Percentiles rank a stretch among this genome's conserved stretches.
Evolutionary conservation across 30 jellyfish, hydroid and myxozoan genomes (phyloP).

Genomic region (Aurelia sp.): DNA sequence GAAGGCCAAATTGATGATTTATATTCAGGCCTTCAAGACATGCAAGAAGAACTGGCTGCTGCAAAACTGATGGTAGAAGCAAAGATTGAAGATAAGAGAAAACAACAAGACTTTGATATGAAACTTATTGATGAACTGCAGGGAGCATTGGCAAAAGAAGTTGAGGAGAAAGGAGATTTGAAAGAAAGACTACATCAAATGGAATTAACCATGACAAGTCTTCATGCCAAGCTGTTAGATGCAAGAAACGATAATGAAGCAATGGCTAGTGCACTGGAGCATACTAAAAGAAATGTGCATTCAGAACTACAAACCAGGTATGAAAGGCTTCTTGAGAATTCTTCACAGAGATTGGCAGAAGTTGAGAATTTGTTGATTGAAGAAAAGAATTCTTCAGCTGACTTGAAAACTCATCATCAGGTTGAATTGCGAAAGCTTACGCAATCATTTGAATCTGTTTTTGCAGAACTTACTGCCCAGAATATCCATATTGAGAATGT

Average conservation of each 20-base stretch:
- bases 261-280: slow-evolving; percentile 8
- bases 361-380: not conserved
- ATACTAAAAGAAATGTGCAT: slow-evolving; percentile 9
- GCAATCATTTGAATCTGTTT: slow-evolving; percentile 23
- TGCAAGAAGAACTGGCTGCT: slow-evolving; percentile 9
- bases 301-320: not conserved
- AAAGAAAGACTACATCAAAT: not conserved
- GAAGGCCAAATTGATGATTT: slow-evolving; percentile 10
- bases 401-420: slow-evolving; percentile 17
- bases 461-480: slow-evolving; percentile 19
- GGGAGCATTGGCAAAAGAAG: slow-evolving; percentile 9
- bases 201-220: not conserved
- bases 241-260: slow-evolving; percentile 14
- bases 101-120: slow-evolving; percentile 32
- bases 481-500: slow-evolving; percentile 11
- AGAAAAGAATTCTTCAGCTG: slow-evolving; percentile 8
- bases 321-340: slow-evolving; percentile 21
- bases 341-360: slow-evolving; percentile 5
- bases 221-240: slow-evolving; percentile 7
- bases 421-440: slow-evolving; percentile 22
- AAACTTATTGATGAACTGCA: slow-evolving; percentile 53
- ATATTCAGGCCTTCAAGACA: slow-evolving; percentile 10
- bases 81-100: not conserved
- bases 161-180: slow-evolving; percentile 8
- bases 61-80: not conserved